Percentiles rank a stretch among this genome's conserved stretches.
Conservation (phyloP, 2,797 vertebrate species). For the Mus spretus region DNA sequence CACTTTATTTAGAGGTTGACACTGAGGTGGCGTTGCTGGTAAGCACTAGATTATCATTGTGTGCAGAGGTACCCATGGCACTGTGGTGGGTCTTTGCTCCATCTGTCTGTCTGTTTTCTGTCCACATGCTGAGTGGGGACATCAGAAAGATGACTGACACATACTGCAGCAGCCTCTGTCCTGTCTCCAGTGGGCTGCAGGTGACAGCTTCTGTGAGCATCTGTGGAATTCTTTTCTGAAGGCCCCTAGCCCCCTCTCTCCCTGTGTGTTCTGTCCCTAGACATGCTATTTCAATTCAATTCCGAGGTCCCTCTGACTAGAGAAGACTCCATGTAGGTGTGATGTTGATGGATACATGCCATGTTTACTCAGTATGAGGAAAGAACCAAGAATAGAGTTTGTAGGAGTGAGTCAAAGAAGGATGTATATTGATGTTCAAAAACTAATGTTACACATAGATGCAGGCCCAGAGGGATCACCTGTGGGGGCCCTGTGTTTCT, state of each 20-base stretch:
- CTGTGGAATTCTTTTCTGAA: background rate
- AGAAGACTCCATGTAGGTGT: background rate
- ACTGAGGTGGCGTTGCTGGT: background rate
- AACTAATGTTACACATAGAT: background rate
- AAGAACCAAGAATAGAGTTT: background rate
- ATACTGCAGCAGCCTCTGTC: background rate
- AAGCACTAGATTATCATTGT: background rate
- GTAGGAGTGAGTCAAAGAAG: background rate
- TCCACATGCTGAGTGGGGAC: accelerated
- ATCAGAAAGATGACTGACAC: background rate
- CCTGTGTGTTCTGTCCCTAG: background rate
- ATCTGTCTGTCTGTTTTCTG: accelerated
- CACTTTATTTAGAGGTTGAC: background rate
- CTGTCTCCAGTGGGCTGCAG: background rate
- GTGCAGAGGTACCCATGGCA: accelerated
- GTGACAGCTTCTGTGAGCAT: background rate
- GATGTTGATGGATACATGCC: too few species aligned
- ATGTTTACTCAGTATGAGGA: background rate
- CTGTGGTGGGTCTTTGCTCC: background rate
- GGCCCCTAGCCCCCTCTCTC: accelerated
- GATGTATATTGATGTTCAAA: background rate
- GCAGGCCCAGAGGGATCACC: background rate
- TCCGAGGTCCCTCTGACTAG: background rate
- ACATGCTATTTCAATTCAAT: background rate
- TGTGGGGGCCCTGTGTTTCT: background rate